phyloP scores from a whole-genome alignment of 2,113 vertebrate genomes.

The Nibea albiflora region DNA sequence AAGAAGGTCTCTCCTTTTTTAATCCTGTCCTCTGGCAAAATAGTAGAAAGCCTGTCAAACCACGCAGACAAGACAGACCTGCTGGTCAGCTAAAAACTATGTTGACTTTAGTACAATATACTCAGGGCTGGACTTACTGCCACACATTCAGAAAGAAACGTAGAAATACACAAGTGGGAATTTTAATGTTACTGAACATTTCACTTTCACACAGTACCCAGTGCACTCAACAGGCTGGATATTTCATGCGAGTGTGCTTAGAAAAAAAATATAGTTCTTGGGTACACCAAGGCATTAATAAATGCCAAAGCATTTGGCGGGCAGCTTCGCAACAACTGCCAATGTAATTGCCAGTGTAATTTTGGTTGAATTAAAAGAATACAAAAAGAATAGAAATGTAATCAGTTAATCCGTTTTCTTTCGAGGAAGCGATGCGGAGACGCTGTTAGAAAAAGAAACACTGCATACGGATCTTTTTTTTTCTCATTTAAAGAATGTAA shows the following conservation, averaged over 20 bases:
- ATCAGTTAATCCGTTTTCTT: background rate
- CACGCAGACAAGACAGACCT: background rate
- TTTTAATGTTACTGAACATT: background rate
- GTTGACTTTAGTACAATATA: background rate
- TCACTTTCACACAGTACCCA: background rate
- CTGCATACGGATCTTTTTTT: background rate
- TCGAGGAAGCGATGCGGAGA: background rate
- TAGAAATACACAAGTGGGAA: no score
- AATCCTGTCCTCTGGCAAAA: background rate
- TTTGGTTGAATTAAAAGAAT: background rate
- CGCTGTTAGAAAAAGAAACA: background rate
- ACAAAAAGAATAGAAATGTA: background rate
- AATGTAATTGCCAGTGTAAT: background rate
- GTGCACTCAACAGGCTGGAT: background rate
- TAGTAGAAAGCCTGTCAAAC: background rate
- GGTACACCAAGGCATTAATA: background rate
- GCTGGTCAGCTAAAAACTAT: constrained; percentile 2
- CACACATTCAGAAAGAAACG: background rate
- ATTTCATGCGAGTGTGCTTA: constrained; percentile 9
- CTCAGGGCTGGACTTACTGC: background rate
- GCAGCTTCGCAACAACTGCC: constrained; percentile 13
- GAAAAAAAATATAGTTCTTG: background rate
- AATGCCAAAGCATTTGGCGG: constrained; percentile 21
- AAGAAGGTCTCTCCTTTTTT: background rate
- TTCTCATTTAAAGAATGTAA: background rate